A percentile compares a stretch with the other conserved stretches of the same genome.
Evolutionary conservation across 37 sponge, comb jelly and placozoan genomes (phyloP).

Genomic region (Theonella swinhoei): DNA sequence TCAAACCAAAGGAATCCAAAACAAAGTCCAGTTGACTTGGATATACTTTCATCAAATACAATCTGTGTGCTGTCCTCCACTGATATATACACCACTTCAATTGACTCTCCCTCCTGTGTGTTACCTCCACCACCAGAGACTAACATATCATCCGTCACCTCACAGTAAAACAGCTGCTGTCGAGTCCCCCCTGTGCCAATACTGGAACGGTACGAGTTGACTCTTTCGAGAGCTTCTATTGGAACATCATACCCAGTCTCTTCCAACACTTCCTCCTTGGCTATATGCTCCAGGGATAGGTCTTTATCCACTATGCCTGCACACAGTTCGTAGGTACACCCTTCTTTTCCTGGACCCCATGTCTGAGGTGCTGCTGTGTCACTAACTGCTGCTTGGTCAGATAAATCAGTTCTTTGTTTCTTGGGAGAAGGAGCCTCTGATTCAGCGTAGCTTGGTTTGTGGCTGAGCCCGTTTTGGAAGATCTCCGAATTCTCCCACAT

Average conservation of each 20-base stretch:
- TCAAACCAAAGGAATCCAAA: slow-evolving; percentile 85
- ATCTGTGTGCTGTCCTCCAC: slow-evolving; percentile 50
- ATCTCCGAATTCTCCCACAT: slow-evolving; percentile 51
- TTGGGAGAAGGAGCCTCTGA: slow-evolving; percentile 18
- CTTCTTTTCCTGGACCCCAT: slow-evolving; percentile 63
- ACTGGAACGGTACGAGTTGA: slow-evolving; percentile 61
- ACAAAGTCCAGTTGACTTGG: slow-evolving; percentile 74
- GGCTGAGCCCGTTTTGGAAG: slow-evolving; percentile 44
- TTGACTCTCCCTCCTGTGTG: slow-evolving; percentile 85
- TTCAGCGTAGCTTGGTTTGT: slow-evolving; percentile 22
- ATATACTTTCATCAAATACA: slow-evolving; percentile 52
- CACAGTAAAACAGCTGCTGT: slow-evolving; percentile 80
- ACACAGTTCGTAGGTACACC: slow-evolving; percentile 91
- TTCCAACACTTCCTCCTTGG: slow-evolving; percentile 86
- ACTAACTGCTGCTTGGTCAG: neutral
- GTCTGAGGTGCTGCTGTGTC: neutral
- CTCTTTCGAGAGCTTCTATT: slow-evolving; percentile 47
- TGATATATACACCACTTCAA: slow-evolving; percentile 88
- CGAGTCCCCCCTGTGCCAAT: slow-evolving; percentile 77
- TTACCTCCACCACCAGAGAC: slow-evolving; percentile 74
- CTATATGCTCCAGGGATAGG: slow-evolving; percentile 70
- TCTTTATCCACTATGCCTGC: slow-evolving; percentile 91
- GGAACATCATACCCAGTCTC: slow-evolving; percentile 89
- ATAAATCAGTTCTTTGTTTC: neutral
- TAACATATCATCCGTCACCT: slow-evolving; percentile 88